Percentiles rank a stretch among this genome's conserved stretches.
Evolutionary conservation across 30 jellyfish, hydroid and myxozoan species (phyloP).

Genomic region (Clytia hemisphaerica): DNA sequence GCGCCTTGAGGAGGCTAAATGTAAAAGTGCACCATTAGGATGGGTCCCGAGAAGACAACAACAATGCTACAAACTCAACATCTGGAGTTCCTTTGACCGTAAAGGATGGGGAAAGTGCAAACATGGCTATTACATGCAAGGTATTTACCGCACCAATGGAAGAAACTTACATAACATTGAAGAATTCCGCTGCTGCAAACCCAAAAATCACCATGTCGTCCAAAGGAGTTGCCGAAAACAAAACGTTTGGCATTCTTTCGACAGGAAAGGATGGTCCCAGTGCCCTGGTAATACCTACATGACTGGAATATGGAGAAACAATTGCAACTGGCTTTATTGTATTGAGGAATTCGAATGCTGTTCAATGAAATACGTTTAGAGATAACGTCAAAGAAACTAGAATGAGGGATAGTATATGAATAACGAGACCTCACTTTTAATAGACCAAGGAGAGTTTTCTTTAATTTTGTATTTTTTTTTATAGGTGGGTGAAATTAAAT

Average conservation of each 20-base stretch:
- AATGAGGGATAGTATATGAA: no score
- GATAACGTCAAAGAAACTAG: no score
- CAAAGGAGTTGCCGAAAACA: not conserved
- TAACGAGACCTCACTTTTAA: no score
- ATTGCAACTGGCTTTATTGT: no score
- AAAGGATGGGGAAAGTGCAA: constrained; percentile 14
- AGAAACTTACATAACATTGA: not conserved
- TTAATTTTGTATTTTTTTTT: no score
- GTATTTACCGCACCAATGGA: not conserved
- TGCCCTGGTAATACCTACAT: not conserved
- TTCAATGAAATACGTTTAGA: no score
- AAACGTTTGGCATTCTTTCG: not conserved
- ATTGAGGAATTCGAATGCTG: no score
- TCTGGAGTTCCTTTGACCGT: not conserved
- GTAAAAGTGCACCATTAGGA: not conserved
- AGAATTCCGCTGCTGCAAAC: not conserved
- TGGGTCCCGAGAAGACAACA: not conserved
- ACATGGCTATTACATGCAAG: not conserved
- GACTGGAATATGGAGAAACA: not conserved
- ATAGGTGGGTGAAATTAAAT: no score
- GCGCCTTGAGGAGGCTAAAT: not conserved
- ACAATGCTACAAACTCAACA: not conserved
- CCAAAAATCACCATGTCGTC: not conserved
- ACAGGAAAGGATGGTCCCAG: constrained; percentile 7
- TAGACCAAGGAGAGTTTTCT: no score